Conservation (phyloP, 2,113 vertebrate species). For the Myotis brandtii region DNA sequence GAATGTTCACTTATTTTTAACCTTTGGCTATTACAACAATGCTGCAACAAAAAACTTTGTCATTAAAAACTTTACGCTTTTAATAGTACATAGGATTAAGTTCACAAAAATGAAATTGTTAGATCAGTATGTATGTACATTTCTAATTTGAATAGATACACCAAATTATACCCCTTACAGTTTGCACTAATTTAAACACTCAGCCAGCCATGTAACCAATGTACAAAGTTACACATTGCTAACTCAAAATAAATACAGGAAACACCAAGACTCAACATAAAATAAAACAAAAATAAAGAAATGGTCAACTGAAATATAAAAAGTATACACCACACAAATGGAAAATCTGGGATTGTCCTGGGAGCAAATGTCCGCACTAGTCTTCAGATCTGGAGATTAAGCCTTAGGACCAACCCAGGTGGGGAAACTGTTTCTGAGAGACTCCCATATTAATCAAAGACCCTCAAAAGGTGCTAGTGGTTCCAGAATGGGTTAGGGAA, state of each 20-base stretch:
- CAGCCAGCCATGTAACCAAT: conserved; percentile 7
- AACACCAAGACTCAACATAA: conserved; percentile 28
- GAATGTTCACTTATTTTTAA: conserved; percentile 15
- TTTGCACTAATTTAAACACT: conserved; percentile 30
- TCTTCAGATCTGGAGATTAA: background rate
- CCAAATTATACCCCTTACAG: background rate
- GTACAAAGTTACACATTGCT: background rate
- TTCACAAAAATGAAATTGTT: conserved; percentile 14
- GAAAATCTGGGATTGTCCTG: background rate
- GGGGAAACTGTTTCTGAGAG: background rate
- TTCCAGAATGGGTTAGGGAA: background rate
- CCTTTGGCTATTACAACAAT: background rate
- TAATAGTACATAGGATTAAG: background rate
- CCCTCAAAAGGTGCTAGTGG: background rate
- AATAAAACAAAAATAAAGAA: conserved; percentile 18
- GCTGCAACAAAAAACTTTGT: background rate
- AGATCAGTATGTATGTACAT: background rate
- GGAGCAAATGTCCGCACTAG: background rate
- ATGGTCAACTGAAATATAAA: background rate
- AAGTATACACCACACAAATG: background rate
- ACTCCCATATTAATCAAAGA: background rate
- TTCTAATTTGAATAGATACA: background rate
- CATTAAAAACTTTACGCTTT: conserved; percentile 1
- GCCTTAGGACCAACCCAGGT: background rate
- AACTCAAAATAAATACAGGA: conserved; percentile 12